Percentiles rank a stretch among this genome's conserved stretches.
Conservation (phyloP, 2,113 vertebrate species). For the Notothenia coriiceps region DNA sequence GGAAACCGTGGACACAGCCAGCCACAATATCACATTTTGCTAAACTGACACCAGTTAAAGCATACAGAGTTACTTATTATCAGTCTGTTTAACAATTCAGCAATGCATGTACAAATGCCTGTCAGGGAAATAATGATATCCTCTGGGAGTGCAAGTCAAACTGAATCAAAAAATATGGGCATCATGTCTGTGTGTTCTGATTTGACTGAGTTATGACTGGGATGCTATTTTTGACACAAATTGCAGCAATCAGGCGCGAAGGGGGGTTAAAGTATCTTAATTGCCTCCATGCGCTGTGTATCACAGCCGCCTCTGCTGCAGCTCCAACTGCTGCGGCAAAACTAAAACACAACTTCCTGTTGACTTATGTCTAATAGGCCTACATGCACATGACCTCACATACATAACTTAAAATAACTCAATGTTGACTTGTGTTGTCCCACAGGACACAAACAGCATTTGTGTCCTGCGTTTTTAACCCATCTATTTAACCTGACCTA, state of each 20-base stretch:
- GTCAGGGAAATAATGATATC: conserved; percentile 1
- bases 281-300: conserved; percentile 23
- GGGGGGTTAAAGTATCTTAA: conserved; percentile 41
- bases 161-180: background rate
- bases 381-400: conserved; percentile 16
- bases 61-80: background rate
- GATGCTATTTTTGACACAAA: conserved; percentile 21
- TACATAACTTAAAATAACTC: too few species aligned
- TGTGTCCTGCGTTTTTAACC: too few species aligned
- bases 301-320: conserved; percentile 18
- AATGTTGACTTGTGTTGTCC: too few species aligned
- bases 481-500: too few species aligned
- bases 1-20: background rate
- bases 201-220: background rate
- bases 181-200: background rate
- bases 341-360: conserved; percentile 11
- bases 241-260: background rate
- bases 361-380: background rate
- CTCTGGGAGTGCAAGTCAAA: background rate
- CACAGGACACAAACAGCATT: too few species aligned
- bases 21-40: background rate
- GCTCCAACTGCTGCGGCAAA: conserved; percentile 26
- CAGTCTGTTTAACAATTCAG: background rate
- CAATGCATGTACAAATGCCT: background rate
- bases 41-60: background rate